Percentiles rank a stretch among this genome's conserved stretches.
phyloP scores from a whole-genome alignment of 53 echinoderm and acorn worm genomes.

The Glandiceps talaboti region DNA sequence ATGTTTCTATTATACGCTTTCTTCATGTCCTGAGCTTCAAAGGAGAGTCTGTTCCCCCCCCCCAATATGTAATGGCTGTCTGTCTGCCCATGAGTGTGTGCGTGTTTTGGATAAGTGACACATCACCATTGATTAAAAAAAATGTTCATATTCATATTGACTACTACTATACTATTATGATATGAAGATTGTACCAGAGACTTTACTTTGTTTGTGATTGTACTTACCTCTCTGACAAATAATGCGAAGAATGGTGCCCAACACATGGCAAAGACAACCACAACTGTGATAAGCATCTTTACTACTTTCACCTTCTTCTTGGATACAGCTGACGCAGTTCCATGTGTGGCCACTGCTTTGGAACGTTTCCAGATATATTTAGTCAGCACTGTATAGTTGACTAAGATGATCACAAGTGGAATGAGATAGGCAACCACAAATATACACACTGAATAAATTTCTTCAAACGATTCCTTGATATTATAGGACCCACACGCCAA shows the following conservation, averaged over 20 bases:
- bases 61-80: too few species aligned
- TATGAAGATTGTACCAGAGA: too few species aligned
- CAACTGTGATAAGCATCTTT: slow-evolving; percentile 42
- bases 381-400: slow-evolving; percentile 24
- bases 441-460: slow-evolving; percentile 23
- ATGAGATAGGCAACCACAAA: slow-evolving; percentile 19
- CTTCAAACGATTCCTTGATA: slow-evolving; percentile 29
- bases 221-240: slow-evolving; percentile 50
- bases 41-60: too few species aligned
- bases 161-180: too few species aligned
- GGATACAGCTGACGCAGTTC: not conserved
- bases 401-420: slow-evolving; percentile 27
- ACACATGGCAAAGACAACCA: slow-evolving; percentile 22
- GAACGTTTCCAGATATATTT: slow-evolving; percentile 13
- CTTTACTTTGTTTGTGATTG: too few species aligned
- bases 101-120: too few species aligned
- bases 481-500: slow-evolving; percentile 38
- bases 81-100: too few species aligned
- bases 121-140: too few species aligned
- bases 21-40: too few species aligned
- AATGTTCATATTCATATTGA: too few species aligned
- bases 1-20: too few species aligned
- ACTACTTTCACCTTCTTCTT: not conserved
- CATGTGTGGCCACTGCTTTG: not conserved
- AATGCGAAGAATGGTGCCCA: slow-evolving; percentile 53